Base-by-base conservation (phyloP, 1,140 invertebrate species). In the Centruroides vittatus region DNA sequence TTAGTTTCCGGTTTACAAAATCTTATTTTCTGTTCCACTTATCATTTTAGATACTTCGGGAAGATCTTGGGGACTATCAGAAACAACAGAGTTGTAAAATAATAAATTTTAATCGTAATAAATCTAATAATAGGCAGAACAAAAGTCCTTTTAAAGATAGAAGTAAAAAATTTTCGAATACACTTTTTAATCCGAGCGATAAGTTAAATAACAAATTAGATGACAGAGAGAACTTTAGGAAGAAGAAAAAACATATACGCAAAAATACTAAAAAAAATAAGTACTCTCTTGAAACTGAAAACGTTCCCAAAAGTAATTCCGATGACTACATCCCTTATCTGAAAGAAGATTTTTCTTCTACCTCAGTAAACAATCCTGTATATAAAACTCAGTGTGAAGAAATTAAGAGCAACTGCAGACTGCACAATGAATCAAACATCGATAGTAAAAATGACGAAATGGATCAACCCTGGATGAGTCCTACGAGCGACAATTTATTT, bases 331-430 rank as follows among this genome's bases (percentile, higher is more conserved):
- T 12, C 47, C 12, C 55, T 55, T 2, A 23, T 23, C 57, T 41
- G 49, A 63, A 49, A 55, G 62, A 12, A 35, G 60, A 48, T 56
- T 50, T 36, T 7, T 62, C 46, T 51, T 62, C n/a, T 4, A 59
- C 7, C 35, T 47, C 46, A 23, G 4, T n/a, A 47, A 56, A 3
- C 12, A n/a, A 36, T 12, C 7, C 35, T 47, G 41, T 51, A 48
- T 11, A 7, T 47, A 58, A 57, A 35, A n/a, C 11, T 35, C 50
- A 9, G 51, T 35, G 51, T 53, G 51, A 13, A 13, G 35, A 35
- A 12, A 46, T 51, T 48, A 36, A 56, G 5, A 8, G 48, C 9
- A n/a, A 23, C 5, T 10, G n/a, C 55, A 54, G 23, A 55, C 23
- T 52, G 11, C 11, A 13, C 35, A 51, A 41, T 6, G 58, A 41